A percentile compares a stretch with the other conserved stretches of the same genome.
These are phyloP conservation scores for Podilymbus podiceps DNA, from an alignment of 2,113 vertebrate genomes.

Conservation along the genomic window DNA sequence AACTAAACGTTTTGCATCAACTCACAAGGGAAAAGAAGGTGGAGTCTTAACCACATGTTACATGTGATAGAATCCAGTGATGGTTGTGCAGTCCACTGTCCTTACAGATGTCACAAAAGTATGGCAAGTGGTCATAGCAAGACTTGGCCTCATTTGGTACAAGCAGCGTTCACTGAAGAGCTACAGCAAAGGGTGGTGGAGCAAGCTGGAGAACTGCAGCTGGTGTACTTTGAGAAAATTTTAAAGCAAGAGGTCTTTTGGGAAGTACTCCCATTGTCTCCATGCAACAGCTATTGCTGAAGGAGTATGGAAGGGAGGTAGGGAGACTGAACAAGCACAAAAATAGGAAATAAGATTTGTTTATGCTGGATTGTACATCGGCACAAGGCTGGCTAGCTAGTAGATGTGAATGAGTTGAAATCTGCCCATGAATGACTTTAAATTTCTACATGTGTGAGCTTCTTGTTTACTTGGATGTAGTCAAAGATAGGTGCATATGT, in stretches of 20 bases:
- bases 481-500: neutral
- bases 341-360: neutral
- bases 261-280: accelerated
- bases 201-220: neutral
- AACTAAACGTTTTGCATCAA: neutral
- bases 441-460: neutral
- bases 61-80: neutral
- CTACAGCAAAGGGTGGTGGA: neutral
- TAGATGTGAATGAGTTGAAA: neutral
- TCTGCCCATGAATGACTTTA: neutral
- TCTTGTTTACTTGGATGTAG: neutral
- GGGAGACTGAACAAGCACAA: neutral
- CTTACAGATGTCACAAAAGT: neutral
- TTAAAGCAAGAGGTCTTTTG: neutral
- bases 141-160: neutral
- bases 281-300: neutral
- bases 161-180: neutral
- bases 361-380: neutral
- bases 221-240: neutral
- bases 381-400: neutral
- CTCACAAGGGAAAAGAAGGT: neutral
- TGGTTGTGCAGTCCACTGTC: neutral
- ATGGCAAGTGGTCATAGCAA: neutral
- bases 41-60: accelerated
- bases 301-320: neutral